Evolutionary conservation across 2,113 vertebrate species (phyloP).

Genomic region (Antennarius striatus): DNA sequence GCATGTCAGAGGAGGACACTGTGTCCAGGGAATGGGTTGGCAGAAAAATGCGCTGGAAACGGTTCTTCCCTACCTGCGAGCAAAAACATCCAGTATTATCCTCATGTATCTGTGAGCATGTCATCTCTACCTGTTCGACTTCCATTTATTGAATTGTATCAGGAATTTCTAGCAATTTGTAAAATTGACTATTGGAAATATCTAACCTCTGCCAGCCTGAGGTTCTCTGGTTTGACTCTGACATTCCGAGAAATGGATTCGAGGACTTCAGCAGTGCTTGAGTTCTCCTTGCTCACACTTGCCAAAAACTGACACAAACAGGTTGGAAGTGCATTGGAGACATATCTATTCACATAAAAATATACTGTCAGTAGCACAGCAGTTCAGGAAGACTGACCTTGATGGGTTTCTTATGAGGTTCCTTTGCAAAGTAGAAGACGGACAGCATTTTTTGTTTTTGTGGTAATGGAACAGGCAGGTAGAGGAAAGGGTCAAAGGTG

Average conservation of each 20-base stretch:
- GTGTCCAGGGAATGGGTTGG: constrained; percentile 89
- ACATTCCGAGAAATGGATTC: constrained; percentile 91
- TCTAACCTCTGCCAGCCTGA: constrained; percentile 90
- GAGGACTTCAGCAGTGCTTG: constrained; percentile 90
- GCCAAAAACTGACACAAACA: constrained; percentile 86
- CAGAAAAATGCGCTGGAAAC: constrained; percentile 88
- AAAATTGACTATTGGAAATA: background rate
- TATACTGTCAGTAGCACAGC: no score
- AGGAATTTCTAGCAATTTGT: no score
- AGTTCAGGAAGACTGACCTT: constrained; percentile 82
- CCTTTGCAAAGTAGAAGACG: constrained; percentile 93
- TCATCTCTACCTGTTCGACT: background rate
- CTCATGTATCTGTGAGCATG: background rate
- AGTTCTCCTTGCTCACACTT: constrained; percentile 96
- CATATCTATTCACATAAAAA: no score
- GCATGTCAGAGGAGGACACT: constrained; percentile 84
- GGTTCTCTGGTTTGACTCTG: constrained; percentile 89
- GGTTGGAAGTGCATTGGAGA: background rate
- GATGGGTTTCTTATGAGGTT: constrained; percentile 94
- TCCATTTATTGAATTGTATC: background rate
- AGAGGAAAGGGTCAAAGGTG: constrained; percentile 98
- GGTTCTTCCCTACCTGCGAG: constrained; percentile 87
- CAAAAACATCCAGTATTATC: background rate
- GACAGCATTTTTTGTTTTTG: constrained; percentile 98
- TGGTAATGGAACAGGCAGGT: constrained; percentile 93